Evolutionary conservation across 1,140 invertebrate species (phyloP), one percentile per base, ranked within the genome.

Genomic region (Zaprionus capensis): DNA sequence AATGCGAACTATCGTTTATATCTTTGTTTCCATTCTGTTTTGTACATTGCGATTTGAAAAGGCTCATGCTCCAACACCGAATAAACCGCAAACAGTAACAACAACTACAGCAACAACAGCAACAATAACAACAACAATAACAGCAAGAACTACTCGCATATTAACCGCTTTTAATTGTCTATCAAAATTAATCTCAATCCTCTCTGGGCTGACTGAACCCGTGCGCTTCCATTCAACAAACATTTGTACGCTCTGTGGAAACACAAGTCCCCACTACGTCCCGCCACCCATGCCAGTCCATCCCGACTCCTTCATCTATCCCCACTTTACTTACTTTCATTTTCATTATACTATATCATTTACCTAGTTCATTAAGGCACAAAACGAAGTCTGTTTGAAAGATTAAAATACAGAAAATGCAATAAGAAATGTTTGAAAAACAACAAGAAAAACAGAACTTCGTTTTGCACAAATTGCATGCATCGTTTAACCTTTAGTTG

Each of bases 21-120:
- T 67, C 65, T 53, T 72, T 59, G 56, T 71, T 55, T 70, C 53
- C 17, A 68, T 69, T 63, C 44, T 36, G 62, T 74, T 65, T 41
- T 86, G 74, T 76, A 76, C 55, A 79, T 65, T 69, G 51, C 71
- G 78, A 76, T 75, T 69, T 70, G 64, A 80, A 31, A 61, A 71
- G 72, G 80, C 84, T 88, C 84, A 88, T 87, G 84, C 81, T 88
- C 84, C 83, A 84, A 88, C 83, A 87, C 83, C 80, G 80, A 88
- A 88, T 84, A 83, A 87, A 84, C 84, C 68, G 55, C 71, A 78
- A 78, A 65, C 62, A 73, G 73, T 65, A 70, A 69, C 63, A 76
- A 81, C 57, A 73, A 65, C 26, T 66, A 76, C 38, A 61, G 71
- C 61, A 67, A 64, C 61, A 70, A 78, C 49, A 71, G 49, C 4